Percentiles rank a stretch among this genome's conserved stretches.
Conservation (phyloP, 2,113 vertebrate species). For the Tauraco erythrolophus region DNA sequence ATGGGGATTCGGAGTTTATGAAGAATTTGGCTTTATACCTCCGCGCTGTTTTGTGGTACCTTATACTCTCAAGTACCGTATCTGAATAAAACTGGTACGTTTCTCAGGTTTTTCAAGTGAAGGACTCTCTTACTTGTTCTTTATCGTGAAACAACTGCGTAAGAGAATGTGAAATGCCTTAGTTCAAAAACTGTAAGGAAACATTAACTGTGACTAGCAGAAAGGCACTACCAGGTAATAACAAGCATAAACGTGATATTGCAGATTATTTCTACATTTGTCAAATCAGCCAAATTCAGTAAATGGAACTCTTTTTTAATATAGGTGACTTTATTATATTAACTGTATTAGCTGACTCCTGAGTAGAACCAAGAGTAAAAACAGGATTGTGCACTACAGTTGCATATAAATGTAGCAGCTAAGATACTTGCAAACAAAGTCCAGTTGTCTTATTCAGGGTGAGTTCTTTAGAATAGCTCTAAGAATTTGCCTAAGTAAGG, state of each 20-base stretch:
- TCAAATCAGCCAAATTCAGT: background rate
- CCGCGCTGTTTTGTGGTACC: background rate
- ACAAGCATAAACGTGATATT: background rate
- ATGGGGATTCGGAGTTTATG: background rate
- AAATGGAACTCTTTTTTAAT: background rate
- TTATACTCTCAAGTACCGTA: background rate
- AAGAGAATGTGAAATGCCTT: background rate
- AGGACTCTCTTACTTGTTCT: background rate
- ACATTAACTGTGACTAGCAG: background rate
- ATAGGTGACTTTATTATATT: background rate
- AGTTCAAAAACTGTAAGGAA: background rate
- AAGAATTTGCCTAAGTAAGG: background rate
- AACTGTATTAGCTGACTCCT: background rate
- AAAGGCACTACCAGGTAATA: background rate
- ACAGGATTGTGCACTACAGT: background rate
- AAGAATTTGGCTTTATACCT: background rate
- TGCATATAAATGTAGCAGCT: background rate
- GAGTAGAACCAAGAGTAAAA: background rate
- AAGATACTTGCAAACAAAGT: background rate
- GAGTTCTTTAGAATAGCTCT: background rate
- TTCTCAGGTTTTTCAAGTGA: slow-evolving; percentile 32
- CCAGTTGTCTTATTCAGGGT: background rate
- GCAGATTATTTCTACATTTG: background rate
- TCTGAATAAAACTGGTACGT: background rate
- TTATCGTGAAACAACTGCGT: background rate